Conservation (phyloP, 2,113 vertebrate genomes). For the Heteronetta atricapilla region DNA sequence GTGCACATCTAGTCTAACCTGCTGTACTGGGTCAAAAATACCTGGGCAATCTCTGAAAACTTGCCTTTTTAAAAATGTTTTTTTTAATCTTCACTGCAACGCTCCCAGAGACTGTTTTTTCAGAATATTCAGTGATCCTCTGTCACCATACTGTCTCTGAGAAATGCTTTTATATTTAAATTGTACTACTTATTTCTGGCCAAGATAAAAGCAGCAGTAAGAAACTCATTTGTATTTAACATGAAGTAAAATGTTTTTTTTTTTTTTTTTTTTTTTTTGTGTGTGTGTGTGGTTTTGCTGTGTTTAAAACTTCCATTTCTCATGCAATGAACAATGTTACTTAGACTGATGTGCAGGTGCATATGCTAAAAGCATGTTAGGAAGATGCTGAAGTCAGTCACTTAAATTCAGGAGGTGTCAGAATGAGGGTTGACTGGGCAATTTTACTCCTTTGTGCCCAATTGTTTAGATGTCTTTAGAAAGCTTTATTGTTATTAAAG, state of each 20-base stretch:
- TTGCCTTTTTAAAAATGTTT: background rate
- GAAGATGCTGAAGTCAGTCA: background rate
- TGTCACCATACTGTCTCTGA: background rate
- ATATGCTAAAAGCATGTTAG: background rate
- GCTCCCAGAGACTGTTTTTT: background rate
- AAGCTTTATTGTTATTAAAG: background rate
- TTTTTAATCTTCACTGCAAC: background rate
- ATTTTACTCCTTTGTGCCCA: slow-evolving; percentile 4
- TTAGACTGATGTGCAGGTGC: background rate
- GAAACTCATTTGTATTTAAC: slow-evolving; percentile 50
- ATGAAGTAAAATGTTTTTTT: slow-evolving; percentile 11
- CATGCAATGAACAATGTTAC: background rate
- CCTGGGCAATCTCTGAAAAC: background rate
- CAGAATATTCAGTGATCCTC: background rate
- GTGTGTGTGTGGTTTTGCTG: background rate
- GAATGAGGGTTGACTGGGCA: background rate
- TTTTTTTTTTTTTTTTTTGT: background rate
- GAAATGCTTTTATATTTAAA: slow-evolving; percentile 9
- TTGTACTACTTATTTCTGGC: background rate
- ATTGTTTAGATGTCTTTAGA: slow-evolving; percentile 21
- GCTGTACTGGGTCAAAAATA: background rate
- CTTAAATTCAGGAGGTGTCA: background rate
- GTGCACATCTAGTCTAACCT: background rate
- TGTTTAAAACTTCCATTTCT: slow-evolving; percentile 7
- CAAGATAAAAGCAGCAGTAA: slow-evolving; percentile 10